Base-by-base conservation (phyloP, 2,888 invertebrate species). In the Lasioglossum zephyrum region DNA sequence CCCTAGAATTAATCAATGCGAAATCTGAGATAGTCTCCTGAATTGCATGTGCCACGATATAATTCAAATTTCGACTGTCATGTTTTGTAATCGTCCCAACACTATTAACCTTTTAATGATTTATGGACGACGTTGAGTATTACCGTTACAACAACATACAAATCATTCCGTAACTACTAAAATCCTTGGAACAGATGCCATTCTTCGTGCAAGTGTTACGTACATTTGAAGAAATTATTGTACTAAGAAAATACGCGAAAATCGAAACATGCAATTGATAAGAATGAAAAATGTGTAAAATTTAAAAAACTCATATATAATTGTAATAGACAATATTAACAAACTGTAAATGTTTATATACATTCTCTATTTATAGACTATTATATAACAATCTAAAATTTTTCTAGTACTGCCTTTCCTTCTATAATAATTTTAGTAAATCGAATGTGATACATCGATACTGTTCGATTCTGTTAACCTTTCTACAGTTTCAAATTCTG, bases 1-100 rank as follows among this genome's bases (percentile, higher is more conserved):
- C 87, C 79, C 79, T 18, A 44, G 87, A 87, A 87, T 87, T 87
- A 86, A 87, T 87, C 79, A 86, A 83, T 87, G 81, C 73, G 83
- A 81, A 83, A 84, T 86, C 83, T 83, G 83, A 81, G 86, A 87
- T 79, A 53, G 70, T 63, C 79, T 57, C 73, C 76, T 74, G 82
- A 80, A 80, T 81, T 83, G 63, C 87, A 77, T 81, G 41, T 47
- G 70, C 80, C 36, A 22, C 72, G 60, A 69, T 22, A 41, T 36
- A 60, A 47, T 66, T 78, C 66, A 36, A 66, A 74, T 70, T n/a
- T 31, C 16, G 36, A 41, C 57, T 70, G 66, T 44, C 13, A 22
- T 60, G 44, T 77, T 85, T 77, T 26, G 26, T n/a, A 26, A 44
- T 26, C 16, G 6, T n/a, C 36, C 6, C 18, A 4, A 49, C 49